Evolutionary conservation across 2,888 invertebrate species (phyloP).

Genomic region (Tuta absoluta): DNA sequence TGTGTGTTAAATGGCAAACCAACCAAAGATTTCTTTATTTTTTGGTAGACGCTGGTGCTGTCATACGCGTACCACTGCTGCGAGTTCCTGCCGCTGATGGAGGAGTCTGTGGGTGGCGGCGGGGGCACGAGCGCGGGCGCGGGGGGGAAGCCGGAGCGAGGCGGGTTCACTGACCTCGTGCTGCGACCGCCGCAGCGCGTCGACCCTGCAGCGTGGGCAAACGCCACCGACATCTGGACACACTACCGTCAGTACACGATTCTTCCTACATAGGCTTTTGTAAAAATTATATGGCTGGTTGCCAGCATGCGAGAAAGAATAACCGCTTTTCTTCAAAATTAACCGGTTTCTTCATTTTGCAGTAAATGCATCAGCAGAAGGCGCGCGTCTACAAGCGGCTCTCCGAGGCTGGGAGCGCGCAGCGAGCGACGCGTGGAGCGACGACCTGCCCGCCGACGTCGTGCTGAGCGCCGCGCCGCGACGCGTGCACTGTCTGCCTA

Average conservation of each 20-base stretch:
- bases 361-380: constrained; percentile 60
- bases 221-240: constrained; percentile 90
- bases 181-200: constrained; percentile 63
- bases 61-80: constrained; percentile 99
- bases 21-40: not conserved
- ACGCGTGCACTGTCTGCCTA: constrained; percentile 88
- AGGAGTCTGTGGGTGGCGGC: constrained; percentile 78
- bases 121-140: constrained; percentile 82
- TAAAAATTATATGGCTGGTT: not conserved
- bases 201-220: constrained; percentile 88
- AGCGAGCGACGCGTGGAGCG: constrained; percentile 44
- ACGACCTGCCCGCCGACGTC: constrained; percentile 36
- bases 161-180: constrained; percentile 71
- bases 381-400: constrained; percentile 35
- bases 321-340: not conserved
- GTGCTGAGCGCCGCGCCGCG: constrained; percentile 45
- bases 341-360: constrained; percentile 22
- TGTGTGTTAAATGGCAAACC: not conserved
- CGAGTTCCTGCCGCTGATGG: constrained; percentile 88
- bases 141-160: constrained; percentile 78
- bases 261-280: no score
- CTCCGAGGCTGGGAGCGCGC: constrained; percentile 38
- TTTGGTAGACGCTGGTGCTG: constrained; percentile 86
- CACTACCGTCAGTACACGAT: constrained; percentile 84
- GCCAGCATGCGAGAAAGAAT: not conserved